A percentile compares a stretch with the other conserved stretches of the same genome.
Evolutionary conservation across 2,888 invertebrate genomes (phyloP).

Genomic region (Leucania comma): DNA sequence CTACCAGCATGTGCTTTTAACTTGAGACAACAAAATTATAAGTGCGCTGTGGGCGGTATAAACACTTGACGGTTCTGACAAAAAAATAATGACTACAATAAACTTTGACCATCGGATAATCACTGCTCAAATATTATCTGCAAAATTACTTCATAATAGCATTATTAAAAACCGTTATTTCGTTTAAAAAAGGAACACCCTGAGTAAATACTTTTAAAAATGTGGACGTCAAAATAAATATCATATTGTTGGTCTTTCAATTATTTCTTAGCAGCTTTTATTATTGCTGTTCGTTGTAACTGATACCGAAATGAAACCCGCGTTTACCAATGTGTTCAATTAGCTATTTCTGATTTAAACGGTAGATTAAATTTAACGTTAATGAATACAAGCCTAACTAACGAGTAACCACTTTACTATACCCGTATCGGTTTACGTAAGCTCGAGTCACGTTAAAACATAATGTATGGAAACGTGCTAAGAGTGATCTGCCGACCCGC

Average conservation of each 20-base stretch:
- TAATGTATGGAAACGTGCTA: slow-evolving; percentile 54
- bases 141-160: slow-evolving; percentile 43
- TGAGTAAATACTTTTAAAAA: slow-evolving; percentile 31
- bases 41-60: slow-evolving; percentile 28
- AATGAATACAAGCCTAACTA: slow-evolving; percentile 11
- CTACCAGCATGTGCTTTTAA: not conserved
- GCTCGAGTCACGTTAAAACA: slow-evolving; percentile 54
- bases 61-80: slow-evolving; percentile 38
- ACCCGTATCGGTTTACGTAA: slow-evolving; percentile 57
- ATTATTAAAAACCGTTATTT: slow-evolving; percentile 57
- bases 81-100: slow-evolving; percentile 27
- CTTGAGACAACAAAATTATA: slow-evolving; percentile 3
- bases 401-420: slow-evolving; percentile 31
- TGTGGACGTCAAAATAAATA: slow-evolving; percentile 10
- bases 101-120: slow-evolving; percentile 25
- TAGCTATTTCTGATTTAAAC: slow-evolving; percentile 1
- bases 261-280: slow-evolving; percentile 23
- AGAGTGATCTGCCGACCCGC: slow-evolving; percentile 57
- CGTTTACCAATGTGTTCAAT: not conserved
- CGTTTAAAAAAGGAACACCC: slow-evolving; percentile 24
- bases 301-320: not conserved
- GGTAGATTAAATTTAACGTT: not conserved
- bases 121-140: slow-evolving; percentile 51
- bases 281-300: slow-evolving; percentile 27
- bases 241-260: slow-evolving; percentile 31